A percentile compares a stretch with the other conserved stretches of the same genome.
Evolutionary conservation across 2,888 invertebrate genomes (phyloP).

Genomic region (Cheilosia impressa): DNA sequence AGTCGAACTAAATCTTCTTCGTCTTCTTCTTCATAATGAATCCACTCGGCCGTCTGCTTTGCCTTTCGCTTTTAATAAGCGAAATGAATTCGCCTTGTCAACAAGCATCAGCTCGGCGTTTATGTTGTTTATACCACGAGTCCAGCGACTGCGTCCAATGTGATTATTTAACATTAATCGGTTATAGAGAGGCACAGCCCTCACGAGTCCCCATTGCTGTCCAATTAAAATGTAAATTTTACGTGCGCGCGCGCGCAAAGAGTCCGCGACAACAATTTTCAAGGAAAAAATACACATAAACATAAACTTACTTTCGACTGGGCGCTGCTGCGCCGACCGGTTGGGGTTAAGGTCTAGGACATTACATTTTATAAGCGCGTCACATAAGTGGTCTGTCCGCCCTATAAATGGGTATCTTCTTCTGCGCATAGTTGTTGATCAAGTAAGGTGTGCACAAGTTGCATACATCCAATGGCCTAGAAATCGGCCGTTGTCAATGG

Average conservation of each 20-base stretch:
- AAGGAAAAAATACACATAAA: slow-evolving; percentile 16
- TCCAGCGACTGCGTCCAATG: slow-evolving; percentile 22
- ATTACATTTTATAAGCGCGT: slow-evolving; percentile 32
- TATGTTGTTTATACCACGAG: slow-evolving; percentile 44
- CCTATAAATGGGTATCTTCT: slow-evolving; percentile 29
- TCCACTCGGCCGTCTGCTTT: neutral
- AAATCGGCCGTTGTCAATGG: slow-evolving; percentile 12
- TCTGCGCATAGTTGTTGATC: slow-evolving; percentile 2
- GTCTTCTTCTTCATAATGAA: neutral
- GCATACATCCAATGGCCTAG: slow-evolving; percentile 54
- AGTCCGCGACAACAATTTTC: slow-evolving; percentile 34
- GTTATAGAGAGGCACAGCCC: slow-evolving; percentile 17
- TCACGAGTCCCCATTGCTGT: slow-evolving; percentile 19
- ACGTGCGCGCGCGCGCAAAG: slow-evolving; percentile 38
- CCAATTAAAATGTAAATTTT: slow-evolving; percentile 68
- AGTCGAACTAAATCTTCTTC: neutral
- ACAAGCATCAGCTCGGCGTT: slow-evolving; percentile 55
- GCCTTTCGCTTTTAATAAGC: slow-evolving; percentile 66
- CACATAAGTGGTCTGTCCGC: slow-evolving; percentile 55
- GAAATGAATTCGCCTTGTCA: slow-evolving; percentile 64
- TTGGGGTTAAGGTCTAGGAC: slow-evolving; percentile 16
- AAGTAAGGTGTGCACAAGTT: slow-evolving; percentile 15
- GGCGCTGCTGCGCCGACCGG: slow-evolving; percentile 4
- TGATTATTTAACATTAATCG: slow-evolving; percentile 53
- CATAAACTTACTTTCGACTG: slow-evolving; percentile 53